Percentiles rank a stretch among this genome's conserved stretches.
Conservation (phyloP, 2,113 vertebrate genomes). For the Microtus montanus region DNA sequence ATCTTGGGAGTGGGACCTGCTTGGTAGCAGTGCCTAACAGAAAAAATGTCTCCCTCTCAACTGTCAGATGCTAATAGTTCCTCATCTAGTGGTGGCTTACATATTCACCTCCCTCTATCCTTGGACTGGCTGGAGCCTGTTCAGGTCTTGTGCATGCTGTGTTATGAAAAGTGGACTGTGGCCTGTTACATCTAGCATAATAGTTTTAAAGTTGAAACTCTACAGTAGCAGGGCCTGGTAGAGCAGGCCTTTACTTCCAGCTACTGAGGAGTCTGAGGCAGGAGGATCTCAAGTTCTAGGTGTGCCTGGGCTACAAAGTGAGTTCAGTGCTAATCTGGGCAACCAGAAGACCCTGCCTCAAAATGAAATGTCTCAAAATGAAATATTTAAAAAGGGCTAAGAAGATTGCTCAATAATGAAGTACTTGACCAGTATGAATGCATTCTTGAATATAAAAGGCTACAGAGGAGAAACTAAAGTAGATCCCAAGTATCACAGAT, state of each 20-base stretch:
- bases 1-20: background rate
- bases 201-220: background rate
- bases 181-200: background rate
- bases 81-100: background rate
- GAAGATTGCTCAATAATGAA: background rate
- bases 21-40: background rate
- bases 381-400: background rate
- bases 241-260: background rate
- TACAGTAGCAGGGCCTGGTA: background rate
- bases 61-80: background rate
- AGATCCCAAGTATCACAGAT: background rate
- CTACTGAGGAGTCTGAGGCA: background rate
- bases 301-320: background rate
- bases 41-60: background rate
- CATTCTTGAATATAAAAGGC: background rate
- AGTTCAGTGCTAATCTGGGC: background rate
- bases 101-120: background rate
- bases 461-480: background rate
- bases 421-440: background rate
- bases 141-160: background rate
- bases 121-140: background rate
- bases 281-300: background rate
- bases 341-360: background rate
- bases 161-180: constrained; percentile 3
- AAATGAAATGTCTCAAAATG: background rate